A percentile compares a stretch with the other conserved stretches of the same genome.
These are phyloP conservation scores for Agonum fuliginosum DNA, from an alignment of 2,888 invertebrate species.

Conservation along the genomic window DNA sequence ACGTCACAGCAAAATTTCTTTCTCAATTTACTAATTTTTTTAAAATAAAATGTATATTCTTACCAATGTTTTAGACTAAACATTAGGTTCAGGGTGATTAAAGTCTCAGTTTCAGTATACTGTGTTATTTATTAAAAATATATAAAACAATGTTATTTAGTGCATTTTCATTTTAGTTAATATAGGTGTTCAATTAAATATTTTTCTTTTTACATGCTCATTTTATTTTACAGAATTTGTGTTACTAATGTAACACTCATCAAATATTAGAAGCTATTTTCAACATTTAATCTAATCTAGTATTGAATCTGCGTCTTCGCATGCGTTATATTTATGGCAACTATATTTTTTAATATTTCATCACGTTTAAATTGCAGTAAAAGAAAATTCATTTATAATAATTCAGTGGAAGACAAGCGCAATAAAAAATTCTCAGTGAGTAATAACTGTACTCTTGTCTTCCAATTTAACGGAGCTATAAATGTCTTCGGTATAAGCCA, in stretches of 20 bases:
- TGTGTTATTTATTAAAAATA: too few species aligned
- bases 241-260: too few species aligned
- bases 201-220: background rate
- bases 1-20: too few species aligned
- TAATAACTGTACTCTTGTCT: conserved; percentile 51
- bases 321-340: background rate
- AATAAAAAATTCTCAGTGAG: conserved; percentile 52
- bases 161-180: background rate
- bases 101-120: too few species aligned
- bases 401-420: background rate
- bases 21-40: too few species aligned
- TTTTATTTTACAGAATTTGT: too few species aligned
- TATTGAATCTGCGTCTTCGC: background rate
- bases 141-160: too few species aligned
- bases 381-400: conserved; percentile 32
- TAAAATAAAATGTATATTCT: too few species aligned
- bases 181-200: background rate
- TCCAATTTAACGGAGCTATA: conserved; percentile 48
- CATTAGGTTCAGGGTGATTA: too few species aligned
- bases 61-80: too few species aligned
- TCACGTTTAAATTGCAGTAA: background rate
- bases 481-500: conserved; percentile 33
- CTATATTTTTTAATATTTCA: background rate
- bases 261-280: too few species aligned
- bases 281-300: background rate